A percentile compares a stretch with the other conserved stretches of the same genome.
phyloP scores from a whole-genome alignment of 2,113 vertebrate species.

The Pelvicachromis taeniatus region DNA sequence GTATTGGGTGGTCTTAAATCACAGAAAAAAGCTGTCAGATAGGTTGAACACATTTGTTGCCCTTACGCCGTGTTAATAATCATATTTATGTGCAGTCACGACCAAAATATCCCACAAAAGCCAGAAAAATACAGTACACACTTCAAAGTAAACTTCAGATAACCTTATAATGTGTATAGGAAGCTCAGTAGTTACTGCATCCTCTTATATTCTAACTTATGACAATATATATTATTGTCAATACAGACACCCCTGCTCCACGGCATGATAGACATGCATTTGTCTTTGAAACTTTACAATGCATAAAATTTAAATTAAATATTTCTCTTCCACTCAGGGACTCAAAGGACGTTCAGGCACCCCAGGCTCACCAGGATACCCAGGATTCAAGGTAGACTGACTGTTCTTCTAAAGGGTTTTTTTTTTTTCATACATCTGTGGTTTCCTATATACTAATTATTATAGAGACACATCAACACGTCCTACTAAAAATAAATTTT shows the following conservation, averaged over 20 bases:
- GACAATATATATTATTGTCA: neutral
- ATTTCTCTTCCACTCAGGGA: constrained; percentile 52
- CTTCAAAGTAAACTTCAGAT: neutral
- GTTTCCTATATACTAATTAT: neutral
- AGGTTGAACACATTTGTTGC: neutral
- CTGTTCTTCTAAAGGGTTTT: neutral
- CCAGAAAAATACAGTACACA: neutral
- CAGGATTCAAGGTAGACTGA: constrained; percentile 80
- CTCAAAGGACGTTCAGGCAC: constrained; percentile 73
- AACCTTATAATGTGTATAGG: neutral
- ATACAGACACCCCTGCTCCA: neutral
- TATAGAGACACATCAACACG: neutral
- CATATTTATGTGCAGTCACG: neutral
- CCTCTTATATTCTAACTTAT: neutral
- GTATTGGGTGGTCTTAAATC: neutral
- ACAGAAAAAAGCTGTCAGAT: neutral
- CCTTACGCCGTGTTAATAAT: neutral
- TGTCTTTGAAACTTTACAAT: neutral
- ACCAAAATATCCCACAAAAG: neutral
- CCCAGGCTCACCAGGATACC: constrained; percentile 71
- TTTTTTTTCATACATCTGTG: no score
- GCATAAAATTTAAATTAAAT: neutral
- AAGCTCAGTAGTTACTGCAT: neutral
- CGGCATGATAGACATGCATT: neutral
- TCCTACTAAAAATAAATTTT: neutral